Evolutionary conservation across 92 coral and sea anemone genomes (phyloP).

Genomic region (Meandrina meandrites): DNA sequence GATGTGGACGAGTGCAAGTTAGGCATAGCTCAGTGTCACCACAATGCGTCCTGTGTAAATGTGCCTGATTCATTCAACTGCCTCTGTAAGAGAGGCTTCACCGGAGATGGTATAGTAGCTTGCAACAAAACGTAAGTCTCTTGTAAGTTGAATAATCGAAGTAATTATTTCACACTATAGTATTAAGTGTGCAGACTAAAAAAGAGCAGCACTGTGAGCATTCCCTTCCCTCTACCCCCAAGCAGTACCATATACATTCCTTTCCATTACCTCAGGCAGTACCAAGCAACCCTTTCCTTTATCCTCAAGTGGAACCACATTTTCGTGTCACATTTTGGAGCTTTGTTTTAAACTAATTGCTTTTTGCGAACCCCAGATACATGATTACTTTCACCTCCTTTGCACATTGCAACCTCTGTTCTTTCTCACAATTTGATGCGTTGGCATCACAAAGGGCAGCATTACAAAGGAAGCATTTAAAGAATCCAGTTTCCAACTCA

Average conservation of each 20-base stretch:
- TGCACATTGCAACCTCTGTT: too few relatives aligned
- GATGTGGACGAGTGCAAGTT: slow-evolving; percentile 92
- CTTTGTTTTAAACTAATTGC: too few relatives aligned
- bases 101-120: slow-evolving; percentile 75
- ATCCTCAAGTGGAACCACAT: not conserved
- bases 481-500: too few relatives aligned
- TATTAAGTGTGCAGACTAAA: too few relatives aligned
- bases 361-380: too few relatives aligned
- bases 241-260: not conserved
- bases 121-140: slow-evolving; percentile 89
- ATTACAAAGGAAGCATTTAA: too few relatives aligned
- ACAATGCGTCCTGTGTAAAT: slow-evolving; percentile 80
- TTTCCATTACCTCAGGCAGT: not conserved
- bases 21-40: slow-evolving; percentile 71
- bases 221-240: not conserved
- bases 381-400: too few relatives aligned
- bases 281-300: not conserved
- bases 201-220: not conserved
- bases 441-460: too few relatives aligned
- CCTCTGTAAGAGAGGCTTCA: slow-evolving; percentile 82
- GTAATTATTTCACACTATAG: not conserved
- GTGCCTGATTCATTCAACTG: slow-evolving; percentile 75
- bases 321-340: too few relatives aligned
- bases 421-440: too few relatives aligned
- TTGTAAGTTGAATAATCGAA: slow-evolving; percentile 48